A percentile compares a stretch with the other conserved stretches of the same genome.
phyloP scores from a whole-genome alignment of 2,113 vertebrate species.

The Tenebrosternarchus preto region DNA sequence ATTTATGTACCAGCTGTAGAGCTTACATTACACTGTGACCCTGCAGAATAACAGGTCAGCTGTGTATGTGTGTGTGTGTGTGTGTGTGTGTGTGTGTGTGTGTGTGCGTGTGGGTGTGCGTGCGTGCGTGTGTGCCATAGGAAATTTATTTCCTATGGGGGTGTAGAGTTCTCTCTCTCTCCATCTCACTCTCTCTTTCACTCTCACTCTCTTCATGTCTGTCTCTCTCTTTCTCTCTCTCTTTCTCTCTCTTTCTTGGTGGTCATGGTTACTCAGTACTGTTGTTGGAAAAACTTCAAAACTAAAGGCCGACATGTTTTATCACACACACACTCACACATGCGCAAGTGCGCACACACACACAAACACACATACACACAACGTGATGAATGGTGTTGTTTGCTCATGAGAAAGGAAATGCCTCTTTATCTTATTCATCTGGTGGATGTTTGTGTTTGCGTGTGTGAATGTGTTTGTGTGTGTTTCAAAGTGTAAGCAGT shows the following conservation, averaged over 20 bases:
- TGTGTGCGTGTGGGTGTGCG: conserved; percentile 8
- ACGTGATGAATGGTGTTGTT: conserved; percentile 5
- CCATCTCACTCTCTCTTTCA: background rate
- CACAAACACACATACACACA: background rate
- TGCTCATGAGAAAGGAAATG: conserved; percentile 24
- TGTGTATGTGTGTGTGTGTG: conserved; percentile 35
- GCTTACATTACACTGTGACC: conserved; percentile 53
- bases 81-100: conserved; percentile 38
- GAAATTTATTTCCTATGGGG: conserved; percentile 42
- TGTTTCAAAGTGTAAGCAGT: conserved; percentile 7
- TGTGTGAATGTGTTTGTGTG: conserved; percentile 7
- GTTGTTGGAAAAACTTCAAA: conserved; percentile 14
- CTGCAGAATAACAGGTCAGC: conserved; percentile 51
- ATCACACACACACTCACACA: background rate
- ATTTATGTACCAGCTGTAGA: conserved; percentile 55
- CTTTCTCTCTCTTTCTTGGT: background rate
- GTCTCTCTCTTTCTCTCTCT: background rate
- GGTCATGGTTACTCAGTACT: conserved; percentile 17
- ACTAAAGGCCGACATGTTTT: background rate
- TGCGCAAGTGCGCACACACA: background rate
- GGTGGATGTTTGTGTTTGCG: conserved; percentile 21
- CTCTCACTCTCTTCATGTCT: background rate
- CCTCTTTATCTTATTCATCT: conserved; percentile 37
- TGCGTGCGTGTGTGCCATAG: conserved; percentile 26
- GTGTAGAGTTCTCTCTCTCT: conserved; percentile 24